Percentiles rank a stretch among this genome's conserved stretches.
Conservation (phyloP, 2,888 invertebrate genomes). For the Megastigmus dorsalis region DNA sequence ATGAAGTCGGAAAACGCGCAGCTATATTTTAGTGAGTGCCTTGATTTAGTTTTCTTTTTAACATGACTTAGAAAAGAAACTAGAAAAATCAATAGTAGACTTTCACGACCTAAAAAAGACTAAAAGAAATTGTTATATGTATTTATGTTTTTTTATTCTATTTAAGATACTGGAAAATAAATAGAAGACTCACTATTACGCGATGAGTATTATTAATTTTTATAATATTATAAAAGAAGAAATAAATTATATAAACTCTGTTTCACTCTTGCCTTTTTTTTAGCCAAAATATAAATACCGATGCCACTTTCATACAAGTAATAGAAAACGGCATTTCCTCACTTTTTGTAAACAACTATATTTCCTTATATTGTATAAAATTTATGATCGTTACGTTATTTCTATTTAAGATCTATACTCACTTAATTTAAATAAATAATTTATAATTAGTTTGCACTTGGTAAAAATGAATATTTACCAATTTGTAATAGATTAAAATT, state of each 20-base stretch:
- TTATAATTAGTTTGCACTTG: too few species aligned
- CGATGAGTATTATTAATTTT: slow-evolving; percentile 54
- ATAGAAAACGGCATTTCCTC: too few species aligned
- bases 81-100: slow-evolving; percentile 24
- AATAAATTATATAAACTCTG: slow-evolving; percentile 54
- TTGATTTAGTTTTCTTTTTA: slow-evolving; percentile 31
- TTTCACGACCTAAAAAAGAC: slow-evolving; percentile 45
- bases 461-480: too few species aligned
- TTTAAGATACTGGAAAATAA: slow-evolving; percentile 39
- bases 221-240: slow-evolving; percentile 47
- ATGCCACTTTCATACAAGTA: too few species aligned
- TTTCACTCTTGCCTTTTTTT: slow-evolving; percentile 30
- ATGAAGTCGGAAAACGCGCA: slow-evolving; percentile 18
- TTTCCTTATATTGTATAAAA: too few species aligned
- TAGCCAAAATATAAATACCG: too few species aligned
- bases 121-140: slow-evolving; percentile 46
- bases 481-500: too few species aligned
- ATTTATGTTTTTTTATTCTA: slow-evolving; percentile 49
- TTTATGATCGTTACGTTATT: too few species aligned
- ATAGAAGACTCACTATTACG: slow-evolving; percentile 36
- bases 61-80: slow-evolving; percentile 21
- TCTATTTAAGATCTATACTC: too few species aligned
- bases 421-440: too few species aligned
- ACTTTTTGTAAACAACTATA: too few species aligned
- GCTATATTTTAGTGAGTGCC: slow-evolving; percentile 41